phyloP scores from a whole-genome alignment of 2,888 invertebrate genomes.

The Nemoura dubitans region DNA sequence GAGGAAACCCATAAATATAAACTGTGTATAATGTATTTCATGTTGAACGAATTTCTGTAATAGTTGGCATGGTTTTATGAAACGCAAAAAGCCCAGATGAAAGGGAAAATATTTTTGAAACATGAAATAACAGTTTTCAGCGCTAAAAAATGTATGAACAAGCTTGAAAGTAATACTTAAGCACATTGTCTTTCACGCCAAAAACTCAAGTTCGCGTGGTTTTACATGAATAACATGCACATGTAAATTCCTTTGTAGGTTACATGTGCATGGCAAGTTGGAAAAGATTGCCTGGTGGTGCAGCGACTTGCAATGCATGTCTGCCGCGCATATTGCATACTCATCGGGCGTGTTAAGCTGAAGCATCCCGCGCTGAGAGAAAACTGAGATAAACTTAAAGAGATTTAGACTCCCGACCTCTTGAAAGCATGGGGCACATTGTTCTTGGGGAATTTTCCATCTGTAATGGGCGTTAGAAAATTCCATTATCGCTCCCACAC shows the following conservation, averaged over 20 bases:
- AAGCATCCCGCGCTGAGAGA: neutral
- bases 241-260: neutral
- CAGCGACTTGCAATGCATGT: neutral
- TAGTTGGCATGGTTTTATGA: neutral
- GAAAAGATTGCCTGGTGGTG: neutral
- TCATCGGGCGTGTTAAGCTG: neutral
- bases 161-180: neutral
- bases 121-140: neutral
- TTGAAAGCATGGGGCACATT: neutral
- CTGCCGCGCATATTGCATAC: neutral
- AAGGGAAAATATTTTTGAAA: neutral
- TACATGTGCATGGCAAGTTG: neutral
- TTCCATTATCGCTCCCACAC: too few species aligned
- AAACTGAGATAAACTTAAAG: neutral
- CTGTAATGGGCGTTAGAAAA: neutral
- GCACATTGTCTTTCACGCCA: neutral
- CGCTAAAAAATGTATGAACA: neutral
- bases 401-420: too few species aligned
- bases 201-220: neutral
- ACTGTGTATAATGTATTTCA: neutral
- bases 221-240: neutral
- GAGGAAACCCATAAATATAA: neutral
- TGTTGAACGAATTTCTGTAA: neutral
- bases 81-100: neutral
- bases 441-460: neutral